Percentiles rank a stretch among this genome's conserved stretches.
Conservation (phyloP, 2,113 vertebrate species). For the Muntiacus muntjak region DNA sequence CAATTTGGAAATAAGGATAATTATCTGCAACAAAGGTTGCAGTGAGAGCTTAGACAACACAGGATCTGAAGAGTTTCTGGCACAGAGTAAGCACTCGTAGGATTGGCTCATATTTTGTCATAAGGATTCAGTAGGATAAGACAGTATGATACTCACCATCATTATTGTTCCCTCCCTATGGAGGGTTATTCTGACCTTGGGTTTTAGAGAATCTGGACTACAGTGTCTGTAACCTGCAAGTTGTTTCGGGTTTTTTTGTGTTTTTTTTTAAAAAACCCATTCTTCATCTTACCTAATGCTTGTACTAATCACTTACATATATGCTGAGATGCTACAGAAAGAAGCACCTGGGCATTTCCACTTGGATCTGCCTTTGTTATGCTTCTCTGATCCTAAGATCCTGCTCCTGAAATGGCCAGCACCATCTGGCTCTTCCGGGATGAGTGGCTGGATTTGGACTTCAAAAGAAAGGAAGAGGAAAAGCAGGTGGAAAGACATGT, state of each 20-base stretch:
- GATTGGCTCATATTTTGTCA: not conserved
- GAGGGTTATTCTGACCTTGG: not conserved
- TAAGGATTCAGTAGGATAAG: not conserved
- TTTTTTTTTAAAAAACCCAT: not conserved
- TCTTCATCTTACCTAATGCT: not conserved
- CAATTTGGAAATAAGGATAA: constrained; percentile 24
- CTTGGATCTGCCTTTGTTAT: not conserved
- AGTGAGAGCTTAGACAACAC: not conserved
- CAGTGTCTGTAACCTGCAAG: not conserved
- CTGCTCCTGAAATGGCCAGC: not conserved
- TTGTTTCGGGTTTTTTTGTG: not conserved
- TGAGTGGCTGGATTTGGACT: not conserved
- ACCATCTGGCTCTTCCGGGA: not conserved
- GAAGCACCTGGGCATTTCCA: not conserved
- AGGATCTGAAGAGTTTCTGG: not conserved
- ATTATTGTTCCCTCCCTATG: not conserved
- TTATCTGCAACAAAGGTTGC: not conserved
- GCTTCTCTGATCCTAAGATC: not conserved
- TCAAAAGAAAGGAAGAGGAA: not conserved
- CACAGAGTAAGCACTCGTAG: not conserved
- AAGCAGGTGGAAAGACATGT: not conserved
- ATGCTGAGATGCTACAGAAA: not conserved
- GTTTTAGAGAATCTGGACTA: constrained; percentile 35
- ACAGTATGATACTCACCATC: not conserved
- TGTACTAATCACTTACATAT: not conserved